Base-by-base conservation (phyloP, 2,888 invertebrate species). In the Microplitis deprimator region DNA sequence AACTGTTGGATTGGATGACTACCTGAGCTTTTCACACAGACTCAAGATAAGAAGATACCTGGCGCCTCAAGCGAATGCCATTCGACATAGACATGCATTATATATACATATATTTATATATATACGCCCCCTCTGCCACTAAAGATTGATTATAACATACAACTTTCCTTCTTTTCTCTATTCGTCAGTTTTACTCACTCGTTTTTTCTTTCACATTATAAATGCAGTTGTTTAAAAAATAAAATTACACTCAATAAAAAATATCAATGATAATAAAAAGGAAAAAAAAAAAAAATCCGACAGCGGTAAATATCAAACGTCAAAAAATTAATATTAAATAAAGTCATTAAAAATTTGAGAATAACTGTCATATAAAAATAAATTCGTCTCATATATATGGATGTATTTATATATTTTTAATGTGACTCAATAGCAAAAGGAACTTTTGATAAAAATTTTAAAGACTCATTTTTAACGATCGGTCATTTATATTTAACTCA, bases 11-110 rank as follows among this genome's bases (percentile, higher is more conserved):
- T 72, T 64, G 62, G 68, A 50, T 61, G 62, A 73, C 73, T 73
- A 73, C 77, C 77, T 77, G 73, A 77, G 77, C 77, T 77, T 77
- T 77, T 77, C 73, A 73, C 73, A 64, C 73, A 76, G 76, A 29
- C 67, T 10, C 20, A 20, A 29, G 29, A 65, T 20, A 29, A 65
- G 39, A 77, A 68, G 73, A 77, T 40, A 77, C 73, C 68, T 77
- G 77, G 77, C 77, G 77, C 77, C 77, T 77, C 68, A 13, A 69
- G 77, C 64, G 68, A 77, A 40, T 41, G 67, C 67, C 65, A 67
- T 38, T 41, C 16, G 59, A 67, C 59, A 77, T 73, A 73, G 73
- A 68, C 77, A 77, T 64, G 77, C 73, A 77, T 60, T 38, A n/a
- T 20, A 61, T 6, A 29, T 67, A 20, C 6, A 67, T 20, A 67